phyloP scores from a whole-genome alignment of 2,113 vertebrate genomes.

The Mastomys coucha region DNA sequence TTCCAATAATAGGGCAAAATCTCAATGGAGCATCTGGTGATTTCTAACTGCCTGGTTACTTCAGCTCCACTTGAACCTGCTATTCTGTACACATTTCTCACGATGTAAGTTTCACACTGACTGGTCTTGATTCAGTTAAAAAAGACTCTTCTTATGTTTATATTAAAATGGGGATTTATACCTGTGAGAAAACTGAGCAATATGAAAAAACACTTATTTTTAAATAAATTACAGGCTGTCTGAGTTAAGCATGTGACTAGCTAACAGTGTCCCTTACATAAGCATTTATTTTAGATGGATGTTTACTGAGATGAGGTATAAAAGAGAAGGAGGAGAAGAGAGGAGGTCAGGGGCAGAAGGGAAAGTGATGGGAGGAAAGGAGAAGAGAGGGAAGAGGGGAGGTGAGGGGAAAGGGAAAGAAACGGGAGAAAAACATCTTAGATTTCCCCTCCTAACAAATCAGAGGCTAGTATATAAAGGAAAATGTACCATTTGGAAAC shows the following conservation, averaged over 20 bases:
- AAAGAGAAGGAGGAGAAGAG: neutral
- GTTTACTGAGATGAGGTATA: neutral
- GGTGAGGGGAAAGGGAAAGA: accelerated
- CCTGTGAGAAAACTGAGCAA: neutral
- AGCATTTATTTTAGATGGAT: neutral
- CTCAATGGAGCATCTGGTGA: neutral
- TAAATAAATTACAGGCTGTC: neutral
- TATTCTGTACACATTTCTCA: neutral
- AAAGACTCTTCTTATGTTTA: conserved; percentile 4
- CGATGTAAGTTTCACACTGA: conserved; percentile 14
- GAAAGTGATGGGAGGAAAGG: accelerated
- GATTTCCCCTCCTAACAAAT: neutral
- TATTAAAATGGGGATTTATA: conserved; percentile 9
- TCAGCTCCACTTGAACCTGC: neutral
- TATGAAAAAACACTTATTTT: conserved; percentile 1
- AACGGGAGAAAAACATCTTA: neutral
- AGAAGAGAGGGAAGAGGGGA: accelerated
- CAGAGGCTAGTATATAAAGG: neutral
- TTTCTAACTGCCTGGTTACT: neutral
- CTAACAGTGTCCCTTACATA: neutral
- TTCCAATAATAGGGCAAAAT: conserved; percentile 42
- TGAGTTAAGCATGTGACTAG: neutral
- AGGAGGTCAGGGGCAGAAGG: neutral
- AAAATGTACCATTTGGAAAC: conserved; percentile 17
- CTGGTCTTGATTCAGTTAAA: conserved; percentile 34